Percentiles rank a stretch among this genome's conserved stretches.
Conservation (phyloP, 92 coral and sea anemone genomes). For the Palythoa grandiflora region DNA sequence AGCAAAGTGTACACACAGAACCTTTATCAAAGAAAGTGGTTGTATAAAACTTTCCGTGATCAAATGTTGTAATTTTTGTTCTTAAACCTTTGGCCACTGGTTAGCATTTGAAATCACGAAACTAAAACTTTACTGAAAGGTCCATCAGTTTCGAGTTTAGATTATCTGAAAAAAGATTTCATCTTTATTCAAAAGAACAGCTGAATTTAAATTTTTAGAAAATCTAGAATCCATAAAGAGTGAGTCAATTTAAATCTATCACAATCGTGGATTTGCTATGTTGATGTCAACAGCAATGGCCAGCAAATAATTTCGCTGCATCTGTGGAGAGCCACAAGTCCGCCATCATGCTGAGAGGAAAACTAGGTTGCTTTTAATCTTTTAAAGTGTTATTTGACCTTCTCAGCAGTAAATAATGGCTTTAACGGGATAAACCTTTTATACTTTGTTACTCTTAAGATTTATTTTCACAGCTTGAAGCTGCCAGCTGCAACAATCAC, state of each 20-base stretch:
- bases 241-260: too few relatives aligned
- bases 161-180: too few relatives aligned
- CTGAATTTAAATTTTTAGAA: too few relatives aligned
- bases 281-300: neutral
- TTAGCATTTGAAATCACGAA: too few relatives aligned
- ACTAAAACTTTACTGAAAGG: too few relatives aligned
- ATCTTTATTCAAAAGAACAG: too few relatives aligned
- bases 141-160: too few relatives aligned
- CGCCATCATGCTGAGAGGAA: conserved; percentile 44
- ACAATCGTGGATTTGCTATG: neutral
- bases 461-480: conserved; percentile 37
- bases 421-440: neutral
- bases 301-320: neutral
- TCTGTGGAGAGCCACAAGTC: neutral
- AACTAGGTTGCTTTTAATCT: neutral
- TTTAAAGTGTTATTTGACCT: conserved; percentile 16
- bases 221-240: too few relatives aligned
- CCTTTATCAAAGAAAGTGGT: neutral
- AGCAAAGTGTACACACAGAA: neutral
- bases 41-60: neutral
- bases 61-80: neutral
- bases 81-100: neutral
- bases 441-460: neutral
- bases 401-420: conserved; percentile 35
- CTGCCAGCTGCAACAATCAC: neutral